Percentiles rank a stretch among this genome's conserved stretches.
These are phyloP conservation scores for Caenorhabditis uteleia DNA, from an alignment of 2,888 invertebrate genomes.

Conservation along the genomic window DNA sequence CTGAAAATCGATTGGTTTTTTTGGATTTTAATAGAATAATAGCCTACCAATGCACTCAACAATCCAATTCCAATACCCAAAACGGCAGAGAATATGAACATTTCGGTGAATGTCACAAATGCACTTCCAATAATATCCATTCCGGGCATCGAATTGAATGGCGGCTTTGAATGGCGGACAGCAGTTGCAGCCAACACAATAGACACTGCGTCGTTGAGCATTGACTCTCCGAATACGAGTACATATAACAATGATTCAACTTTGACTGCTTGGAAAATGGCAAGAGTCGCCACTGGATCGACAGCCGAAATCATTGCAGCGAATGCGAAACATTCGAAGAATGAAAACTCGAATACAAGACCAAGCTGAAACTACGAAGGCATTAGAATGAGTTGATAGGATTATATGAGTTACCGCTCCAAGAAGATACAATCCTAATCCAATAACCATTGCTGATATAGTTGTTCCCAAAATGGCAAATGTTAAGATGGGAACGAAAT, in stretches of 20 bases:
- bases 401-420: constrained; percentile 77
- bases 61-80: constrained; percentile 94
- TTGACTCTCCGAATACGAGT: constrained; percentile 96
- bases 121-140: constrained; percentile 72
- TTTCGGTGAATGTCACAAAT: constrained; percentile 85
- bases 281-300: constrained; percentile 97
- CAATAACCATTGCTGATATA: constrained; percentile 94
- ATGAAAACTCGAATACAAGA: constrained; percentile 85
- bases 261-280: constrained; percentile 83
- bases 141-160: constrained; percentile 30
- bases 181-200: constrained; percentile 87
- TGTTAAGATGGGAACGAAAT: constrained; percentile 95
- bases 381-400: not conserved
- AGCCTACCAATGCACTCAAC: constrained; percentile 80
- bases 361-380: constrained; percentile 72
- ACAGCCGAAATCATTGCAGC: constrained; percentile 97
- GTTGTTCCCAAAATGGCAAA: constrained; percentile 97
- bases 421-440: constrained; percentile 90
- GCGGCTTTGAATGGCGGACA: constrained; percentile 43
- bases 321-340: constrained; percentile 97
- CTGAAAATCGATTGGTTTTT: constrained; percentile 55
- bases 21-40: not conserved
- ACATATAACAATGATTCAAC: constrained; percentile 95
- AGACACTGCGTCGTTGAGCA: constrained; percentile 96
- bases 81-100: constrained; percentile 97